Conservation (phyloP, 2,113 vertebrate species). For the Brachionichthys hirsutus region DNA sequence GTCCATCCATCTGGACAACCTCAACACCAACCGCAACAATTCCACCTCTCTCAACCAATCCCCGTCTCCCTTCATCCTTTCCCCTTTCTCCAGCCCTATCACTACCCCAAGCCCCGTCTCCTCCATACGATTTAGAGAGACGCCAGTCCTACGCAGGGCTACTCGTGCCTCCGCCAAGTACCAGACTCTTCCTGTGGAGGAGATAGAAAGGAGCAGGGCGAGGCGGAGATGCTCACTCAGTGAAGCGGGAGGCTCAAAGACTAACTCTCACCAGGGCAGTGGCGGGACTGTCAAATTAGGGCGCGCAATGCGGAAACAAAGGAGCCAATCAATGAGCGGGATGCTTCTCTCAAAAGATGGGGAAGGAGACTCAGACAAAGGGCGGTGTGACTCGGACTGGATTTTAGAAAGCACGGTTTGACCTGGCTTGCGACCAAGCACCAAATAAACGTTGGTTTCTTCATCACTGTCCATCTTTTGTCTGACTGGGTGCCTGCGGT, state of each 20-base stretch:
- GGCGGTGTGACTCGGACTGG: conserved; percentile 86
- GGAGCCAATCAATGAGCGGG: conserved; percentile 91
- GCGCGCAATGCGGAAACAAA: conserved; percentile 78
- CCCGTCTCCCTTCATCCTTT: conserved; percentile 20
- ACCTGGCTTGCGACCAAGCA: conserved; percentile 54
- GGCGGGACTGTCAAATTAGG: conserved; percentile 72
- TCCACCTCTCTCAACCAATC: conserved; percentile 86
- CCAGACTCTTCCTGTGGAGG: conserved; percentile 79
- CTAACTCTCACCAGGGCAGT: conserved; percentile 62
- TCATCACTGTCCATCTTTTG: conserved; percentile 33
- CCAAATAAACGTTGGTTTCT: conserved; percentile 40
- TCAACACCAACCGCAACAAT: conserved; percentile 97
- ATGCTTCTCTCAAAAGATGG: conserved; percentile 80
- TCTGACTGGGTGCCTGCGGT: conserved; percentile 30
- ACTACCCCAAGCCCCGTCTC: conserved; percentile 43
- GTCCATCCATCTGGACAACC: conserved; percentile 76
- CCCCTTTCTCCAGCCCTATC: conserved; percentile 29
- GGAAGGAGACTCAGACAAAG: conserved; percentile 75
- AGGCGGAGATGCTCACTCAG: conserved; percentile 88
- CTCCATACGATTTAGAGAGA: conserved; percentile 61
- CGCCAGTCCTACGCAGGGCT: conserved; percentile 64
- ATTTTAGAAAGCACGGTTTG: conserved; percentile 94
- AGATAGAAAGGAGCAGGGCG: conserved; percentile 71
- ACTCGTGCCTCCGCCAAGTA: conserved; percentile 55
- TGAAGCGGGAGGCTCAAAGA: conserved; percentile 79